Base-by-base conservation (phyloP, 2,888 invertebrate genomes). In the Enoplolaimus lenunculus region DNA sequence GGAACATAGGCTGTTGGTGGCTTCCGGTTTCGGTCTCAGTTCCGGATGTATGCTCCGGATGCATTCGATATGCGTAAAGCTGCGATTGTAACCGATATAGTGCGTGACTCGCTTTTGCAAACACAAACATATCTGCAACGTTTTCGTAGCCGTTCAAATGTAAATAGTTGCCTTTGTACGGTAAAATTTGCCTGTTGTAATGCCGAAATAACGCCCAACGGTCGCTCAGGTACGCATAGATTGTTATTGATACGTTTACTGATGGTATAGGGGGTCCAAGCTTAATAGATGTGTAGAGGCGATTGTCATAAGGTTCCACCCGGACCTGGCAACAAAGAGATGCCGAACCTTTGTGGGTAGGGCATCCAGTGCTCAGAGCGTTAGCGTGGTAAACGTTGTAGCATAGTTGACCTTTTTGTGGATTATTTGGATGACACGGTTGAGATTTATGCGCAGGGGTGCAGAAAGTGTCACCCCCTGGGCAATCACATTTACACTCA, bases 121-220 rank as follows among this genome's bases (percentile, higher is more conserved):
- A 62, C 28, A 62, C 64, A 33, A 30, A 62, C 64, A 62, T 62
- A 30, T 62, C 64, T 33, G 31, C 64, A 26, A 62, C 28, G 31
- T 62, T 62, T 29, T 62, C 64, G n/a, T 62, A 62, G 31, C 64
- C 64, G n/a, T 62, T 62, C 64, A 62, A 26, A 26, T 62, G 64
- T n/a, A 62, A 26, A 62, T 62, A 62, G 64, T 62, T 62, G 13
- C 64, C 64, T 33, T 62, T 62, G 64, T 30, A 62, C 30, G 64
- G 64, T 33, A 62, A 33, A 62, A 62, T 62, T 62, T 62, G 28
- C 7, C 64, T 29, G 64, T 30, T 26, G 31, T 62, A 62, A 7
- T 62, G 7, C 26, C 64, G 64, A 62, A 62, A 62, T 7, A 7
- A 29, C n/a, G 28, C 13, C 64, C 64, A 62, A 7, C 26, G 7